These are phyloP conservation scores for Mormyrus lacerda DNA, from an alignment of 2,113 vertebrate species.

Conservation along the genomic window DNA sequence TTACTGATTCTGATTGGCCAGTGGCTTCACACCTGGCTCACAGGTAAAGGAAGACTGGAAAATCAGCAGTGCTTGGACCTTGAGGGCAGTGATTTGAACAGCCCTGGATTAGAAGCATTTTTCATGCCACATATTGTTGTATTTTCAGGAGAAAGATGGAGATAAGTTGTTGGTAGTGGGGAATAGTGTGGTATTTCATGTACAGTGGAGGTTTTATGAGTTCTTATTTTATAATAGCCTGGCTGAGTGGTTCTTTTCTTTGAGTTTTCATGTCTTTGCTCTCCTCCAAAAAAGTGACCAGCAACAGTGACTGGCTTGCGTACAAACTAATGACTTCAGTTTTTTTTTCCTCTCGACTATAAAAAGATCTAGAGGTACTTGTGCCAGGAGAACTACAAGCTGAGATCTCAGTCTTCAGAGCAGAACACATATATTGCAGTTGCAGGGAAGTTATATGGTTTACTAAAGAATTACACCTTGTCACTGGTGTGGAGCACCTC, in stretches of 20 bases:
- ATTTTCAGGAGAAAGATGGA: not conserved
- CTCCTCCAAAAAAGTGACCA: conserved; percentile 45
- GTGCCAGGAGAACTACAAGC: conserved; percentile 56
- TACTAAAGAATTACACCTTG: not conserved
- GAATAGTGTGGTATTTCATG: not conserved
- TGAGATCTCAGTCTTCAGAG: conserved; percentile 20
- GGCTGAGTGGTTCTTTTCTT: not conserved
- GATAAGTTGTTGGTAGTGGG: not conserved
- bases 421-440: not conserved
- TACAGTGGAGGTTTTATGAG: not conserved
- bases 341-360: conserved; percentile 36
- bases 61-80: too few species aligned
- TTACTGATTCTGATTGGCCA: too few species aligned
- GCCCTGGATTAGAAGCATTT: not conserved
- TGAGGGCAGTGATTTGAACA: too few species aligned
- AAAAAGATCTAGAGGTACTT: conserved; percentile 43
- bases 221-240: not conserved
- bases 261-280: not conserved
- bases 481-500: not conserved
- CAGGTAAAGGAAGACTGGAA: too few species aligned
- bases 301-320: conserved; percentile 48
- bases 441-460: not conserved
- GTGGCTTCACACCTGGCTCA: too few species aligned
- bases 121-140: not conserved
- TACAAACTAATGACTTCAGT: conserved; percentile 24